Base-by-base conservation (phyloP, 2,888 invertebrate species). In the Empis stercorea region DNA sequence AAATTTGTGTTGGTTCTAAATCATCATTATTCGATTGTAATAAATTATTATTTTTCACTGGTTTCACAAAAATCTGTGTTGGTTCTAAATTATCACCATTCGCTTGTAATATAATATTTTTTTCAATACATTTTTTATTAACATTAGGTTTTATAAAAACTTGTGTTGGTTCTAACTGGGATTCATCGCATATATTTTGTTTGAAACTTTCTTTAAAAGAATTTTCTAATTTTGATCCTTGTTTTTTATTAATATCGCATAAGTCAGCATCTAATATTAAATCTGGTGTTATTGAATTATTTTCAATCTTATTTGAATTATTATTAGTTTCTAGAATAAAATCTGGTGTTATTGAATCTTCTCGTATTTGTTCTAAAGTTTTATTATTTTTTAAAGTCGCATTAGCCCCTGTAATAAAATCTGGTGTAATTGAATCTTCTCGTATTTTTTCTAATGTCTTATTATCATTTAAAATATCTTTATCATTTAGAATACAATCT, bases 321-420 rank as follows among this genome's bases (percentile, higher is more conserved):
- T 16, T 36, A 9, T 36, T n/a, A 14, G 9, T 36, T 14, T 36
- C 36, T 3, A 16, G 10, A 36, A 36, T 36, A 10, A 48, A 44
- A 44, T 48, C 47, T 9, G 47, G 47, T 4, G 47, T 48, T 11
- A 37, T 27, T 13, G 47, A 48, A 15, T 14, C 36, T 15, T 36
- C 36, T 3, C 16, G 14, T 17, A 10, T 9, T 38, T 11, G 16
- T 36, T 10, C 17, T 38, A 38, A 16, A 3, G 11, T 17, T 11
- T 10, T 10, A 10, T 17, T 38, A 4, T 17, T 4, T 10, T 17
- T 4, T 17, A 17, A 2, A 13, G 30, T n/a, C 2, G 14, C 14
- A 10, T 27, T 27, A 2, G 11, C 9, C 5, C 14, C 45, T 7
- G 23, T 30, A 23, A 50, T 30, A 4, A 54, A 43, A 41, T 49